phyloP scores from a whole-genome alignment of 2,113 vertebrate species.

The Cryptomyrus ogoouensis region DNA sequence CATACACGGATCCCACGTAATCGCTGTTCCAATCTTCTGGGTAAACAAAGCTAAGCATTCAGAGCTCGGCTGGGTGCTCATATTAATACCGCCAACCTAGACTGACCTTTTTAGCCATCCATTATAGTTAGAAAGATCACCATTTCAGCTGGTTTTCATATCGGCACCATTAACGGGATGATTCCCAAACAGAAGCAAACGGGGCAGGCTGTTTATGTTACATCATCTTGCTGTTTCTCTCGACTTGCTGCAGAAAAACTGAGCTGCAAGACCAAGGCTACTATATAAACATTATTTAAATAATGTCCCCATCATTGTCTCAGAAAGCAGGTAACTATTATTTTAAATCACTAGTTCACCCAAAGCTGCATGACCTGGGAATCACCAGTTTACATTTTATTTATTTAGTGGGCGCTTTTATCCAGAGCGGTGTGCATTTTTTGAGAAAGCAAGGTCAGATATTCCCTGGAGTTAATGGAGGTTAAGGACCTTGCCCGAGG shows the following conservation, averaged over 20 bases:
- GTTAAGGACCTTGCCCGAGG: background rate
- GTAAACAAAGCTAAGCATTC: background rate
- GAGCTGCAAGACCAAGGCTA: background rate
- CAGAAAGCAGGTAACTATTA: background rate
- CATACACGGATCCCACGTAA: background rate
- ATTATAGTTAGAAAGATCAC: constrained; percentile 20
- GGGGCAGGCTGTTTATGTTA: background rate
- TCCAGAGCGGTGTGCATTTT: background rate
- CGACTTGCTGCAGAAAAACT: background rate
- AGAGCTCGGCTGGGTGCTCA: background rate
- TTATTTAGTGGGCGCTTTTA: background rate
- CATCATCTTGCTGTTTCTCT: background rate
- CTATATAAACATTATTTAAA: background rate
- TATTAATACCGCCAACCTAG: background rate
- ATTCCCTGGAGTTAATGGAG: background rate
- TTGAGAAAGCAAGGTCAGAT: background rate
- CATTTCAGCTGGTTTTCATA: background rate
- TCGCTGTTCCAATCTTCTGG: background rate
- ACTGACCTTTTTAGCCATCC: constrained; percentile 20
- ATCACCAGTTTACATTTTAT: background rate
- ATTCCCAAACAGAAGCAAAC: background rate
- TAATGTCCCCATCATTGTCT: background rate
- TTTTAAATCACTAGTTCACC: background rate
- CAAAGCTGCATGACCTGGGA: background rate
- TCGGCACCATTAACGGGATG: background rate